Percentiles rank a stretch among this genome's conserved stretches.
Evolutionary conservation across 2,797 vertebrate genomes (phyloP).

Genomic region (Euphonia xanthogaster): DNA sequence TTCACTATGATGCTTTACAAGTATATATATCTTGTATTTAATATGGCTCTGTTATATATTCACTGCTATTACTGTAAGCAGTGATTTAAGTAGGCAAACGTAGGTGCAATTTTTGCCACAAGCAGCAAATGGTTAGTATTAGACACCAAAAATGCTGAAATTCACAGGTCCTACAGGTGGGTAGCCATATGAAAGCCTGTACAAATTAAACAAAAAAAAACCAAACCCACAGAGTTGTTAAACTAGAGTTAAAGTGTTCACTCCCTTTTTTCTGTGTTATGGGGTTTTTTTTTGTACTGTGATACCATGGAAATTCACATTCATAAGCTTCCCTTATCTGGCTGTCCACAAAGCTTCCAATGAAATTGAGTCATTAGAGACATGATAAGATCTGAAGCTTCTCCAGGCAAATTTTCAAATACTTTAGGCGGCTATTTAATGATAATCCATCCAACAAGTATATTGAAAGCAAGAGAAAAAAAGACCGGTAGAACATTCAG

Average conservation of each 20-base stretch:
- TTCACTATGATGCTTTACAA: not conserved
- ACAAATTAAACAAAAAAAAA: not conserved
- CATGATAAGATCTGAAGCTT: not conserved
- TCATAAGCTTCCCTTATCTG: not conserved
- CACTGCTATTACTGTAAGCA: not conserved
- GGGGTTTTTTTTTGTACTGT: not conserved
- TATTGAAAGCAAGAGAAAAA: not conserved
- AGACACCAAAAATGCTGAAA: not conserved
- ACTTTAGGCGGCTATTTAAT: not conserved
- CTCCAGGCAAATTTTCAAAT: not conserved
- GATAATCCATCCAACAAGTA: not conserved
- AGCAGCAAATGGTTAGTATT: not conserved
- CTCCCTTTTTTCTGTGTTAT: accelerated
- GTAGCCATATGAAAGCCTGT: not conserved
- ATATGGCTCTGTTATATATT: not conserved
- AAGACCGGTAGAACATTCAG: too few relatives aligned
- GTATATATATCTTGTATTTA: not conserved
- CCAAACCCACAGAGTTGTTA: accelerated
- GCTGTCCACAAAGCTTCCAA: not conserved
- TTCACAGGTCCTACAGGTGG: not conserved
- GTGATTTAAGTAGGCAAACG: not conserved
- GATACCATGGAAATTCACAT: not conserved
- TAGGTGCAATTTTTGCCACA: not conserved
- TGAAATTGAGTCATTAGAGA: not conserved
- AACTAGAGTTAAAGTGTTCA: not conserved